Percentiles rank a stretch among this genome's conserved stretches.
Conservation (phyloP, 1,140 invertebrate genomes). For the Drosophila willistoni region DNA sequence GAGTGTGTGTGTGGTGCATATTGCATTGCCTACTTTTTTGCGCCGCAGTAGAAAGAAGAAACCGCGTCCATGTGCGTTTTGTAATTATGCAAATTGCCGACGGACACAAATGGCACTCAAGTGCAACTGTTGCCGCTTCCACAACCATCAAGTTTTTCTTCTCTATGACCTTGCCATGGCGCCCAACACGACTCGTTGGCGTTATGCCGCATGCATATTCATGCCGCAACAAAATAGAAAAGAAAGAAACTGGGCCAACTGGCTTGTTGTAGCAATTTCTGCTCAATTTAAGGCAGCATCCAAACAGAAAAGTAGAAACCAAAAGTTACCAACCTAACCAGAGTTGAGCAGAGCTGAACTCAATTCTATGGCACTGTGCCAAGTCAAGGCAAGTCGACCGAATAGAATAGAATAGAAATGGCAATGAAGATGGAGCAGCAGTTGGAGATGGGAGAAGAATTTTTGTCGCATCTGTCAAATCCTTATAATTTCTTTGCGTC, state of each 20-base stretch:
- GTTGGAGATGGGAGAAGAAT: conserved; percentile 6
- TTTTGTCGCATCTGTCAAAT: conserved; percentile 65
- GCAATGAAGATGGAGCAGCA: background rate
- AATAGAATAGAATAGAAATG: background rate
- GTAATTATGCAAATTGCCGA: conserved; percentile 75
- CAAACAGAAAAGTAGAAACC: conserved; percentile 20
- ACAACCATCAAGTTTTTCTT: conserved; percentile 10
- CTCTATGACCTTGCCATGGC: conserved; percentile 54
- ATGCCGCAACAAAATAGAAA: conserved; percentile 54
- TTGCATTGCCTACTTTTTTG: conserved; percentile 39
- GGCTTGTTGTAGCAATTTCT: conserved; percentile 62
- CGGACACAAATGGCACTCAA: conserved; percentile 63
- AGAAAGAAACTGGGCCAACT: conserved; percentile 54
- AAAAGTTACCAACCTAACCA: conserved; percentile 19
- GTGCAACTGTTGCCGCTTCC: conserved; percentile 66
- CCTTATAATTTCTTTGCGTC: conserved; percentile 59
- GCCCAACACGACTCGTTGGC: conserved; percentile 12
- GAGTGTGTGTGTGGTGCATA: conserved; percentile 38
- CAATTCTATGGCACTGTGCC: conserved; percentile 39
- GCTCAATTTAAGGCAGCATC: conserved; percentile 68
- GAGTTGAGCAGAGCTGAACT: conserved; percentile 27
- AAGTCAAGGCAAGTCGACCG: conserved; percentile 26
- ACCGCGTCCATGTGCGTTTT: conserved; percentile 64
- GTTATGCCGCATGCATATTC: conserved; percentile 74
- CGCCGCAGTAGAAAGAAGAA: conserved; percentile 28